Percentiles rank a stretch among this genome's conserved stretches.
Conservation (phyloP, 2,113 vertebrate genomes). For the Nyctibius bracteatus region DNA sequence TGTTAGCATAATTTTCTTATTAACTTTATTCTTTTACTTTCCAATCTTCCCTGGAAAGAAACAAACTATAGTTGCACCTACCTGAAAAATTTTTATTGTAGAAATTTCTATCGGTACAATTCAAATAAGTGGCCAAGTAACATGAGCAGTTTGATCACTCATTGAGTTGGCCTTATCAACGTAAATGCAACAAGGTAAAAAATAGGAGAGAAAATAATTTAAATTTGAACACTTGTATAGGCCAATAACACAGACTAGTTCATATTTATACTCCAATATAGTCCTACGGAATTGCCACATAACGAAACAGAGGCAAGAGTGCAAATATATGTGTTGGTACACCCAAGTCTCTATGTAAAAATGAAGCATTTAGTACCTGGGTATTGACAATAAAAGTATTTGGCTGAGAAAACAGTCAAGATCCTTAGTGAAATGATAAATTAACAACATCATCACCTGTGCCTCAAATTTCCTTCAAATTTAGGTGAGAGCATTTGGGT, state of each 20-base stretch:
- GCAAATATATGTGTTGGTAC: background rate
- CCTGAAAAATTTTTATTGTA: background rate
- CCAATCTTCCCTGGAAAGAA: background rate
- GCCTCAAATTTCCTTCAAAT: constrained; percentile 39
- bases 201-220: background rate
- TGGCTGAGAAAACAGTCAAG: constrained; percentile 7
- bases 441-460: constrained; percentile 2
- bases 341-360: background rate
- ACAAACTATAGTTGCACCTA: background rate
- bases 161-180: background rate
- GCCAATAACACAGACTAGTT: background rate
- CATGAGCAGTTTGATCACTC: background rate
- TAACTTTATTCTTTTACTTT: background rate
- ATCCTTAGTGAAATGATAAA: constrained; percentile 25
- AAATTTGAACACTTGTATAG: background rate
- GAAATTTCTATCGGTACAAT: background rate
- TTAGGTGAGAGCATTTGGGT: constrained; percentile 6
- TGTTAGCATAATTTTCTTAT: background rate
- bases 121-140: background rate
- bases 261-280: background rate
- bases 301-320: background rate
- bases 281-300: background rate
- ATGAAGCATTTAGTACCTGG: background rate
- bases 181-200: background rate
- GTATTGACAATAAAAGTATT: background rate